A percentile compares a stretch with the other conserved stretches of the same genome.
phyloP scores from a whole-genome alignment of 2,888 invertebrate species.

The Frankliniella fusca region DNA sequence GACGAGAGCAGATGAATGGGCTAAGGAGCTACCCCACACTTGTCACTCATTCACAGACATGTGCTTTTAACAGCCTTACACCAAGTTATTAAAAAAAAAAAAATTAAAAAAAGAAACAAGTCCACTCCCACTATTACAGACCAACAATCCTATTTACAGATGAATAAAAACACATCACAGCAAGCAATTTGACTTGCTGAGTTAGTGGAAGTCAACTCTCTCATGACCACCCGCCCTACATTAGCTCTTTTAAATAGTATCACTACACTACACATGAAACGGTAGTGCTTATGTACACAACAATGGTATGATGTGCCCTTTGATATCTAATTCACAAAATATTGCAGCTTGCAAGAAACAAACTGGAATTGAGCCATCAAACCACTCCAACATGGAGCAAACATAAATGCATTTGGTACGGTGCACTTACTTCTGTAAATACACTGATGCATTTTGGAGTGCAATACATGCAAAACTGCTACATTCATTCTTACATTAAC shows the following conservation, averaged over 20 bases:
- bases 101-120: not conserved
- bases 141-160: not conserved
- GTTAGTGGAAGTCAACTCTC: conserved; percentile 1
- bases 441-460: conserved; percentile 1
- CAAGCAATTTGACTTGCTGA: conserved; percentile 17
- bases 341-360: not conserved
- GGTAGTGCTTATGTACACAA: conserved; percentile 19
- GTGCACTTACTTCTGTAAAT: conserved; percentile 3
- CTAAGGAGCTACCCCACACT: conserved; percentile 5
- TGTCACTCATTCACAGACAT: conserved; percentile 22
- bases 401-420: conserved; percentile 25
- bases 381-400: conserved; percentile 22
- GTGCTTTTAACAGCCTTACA: conserved; percentile 22
- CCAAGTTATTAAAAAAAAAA: not conserved
- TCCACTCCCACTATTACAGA: conserved; percentile 22
- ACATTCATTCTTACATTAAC: not conserved
- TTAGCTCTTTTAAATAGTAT: conserved; percentile 27
- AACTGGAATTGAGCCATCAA: not conserved
- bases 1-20: conserved; percentile 19
- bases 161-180: conserved; percentile 3
- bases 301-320: conserved; percentile 13
- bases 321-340: not conserved
- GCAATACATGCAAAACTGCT: not conserved
- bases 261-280: conserved; percentile 22
- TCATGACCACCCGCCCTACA: not conserved